phyloP scores from a whole-genome alignment of 2,888 invertebrate genomes.

The Drosophila lacicola region DNA sequence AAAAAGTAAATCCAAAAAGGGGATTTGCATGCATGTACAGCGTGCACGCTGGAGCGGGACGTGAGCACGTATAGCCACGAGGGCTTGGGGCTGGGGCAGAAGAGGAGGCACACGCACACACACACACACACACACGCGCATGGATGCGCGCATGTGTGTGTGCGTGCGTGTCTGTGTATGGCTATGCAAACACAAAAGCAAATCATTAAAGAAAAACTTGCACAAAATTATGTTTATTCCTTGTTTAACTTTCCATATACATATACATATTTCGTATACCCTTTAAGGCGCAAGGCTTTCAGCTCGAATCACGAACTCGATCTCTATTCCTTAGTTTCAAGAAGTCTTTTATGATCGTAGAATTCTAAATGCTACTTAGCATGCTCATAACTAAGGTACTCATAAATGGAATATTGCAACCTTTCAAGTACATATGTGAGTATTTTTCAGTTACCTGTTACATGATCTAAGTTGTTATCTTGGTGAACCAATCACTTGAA shows the following conservation, averaged over 20 bases:
- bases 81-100: conserved; percentile 5
- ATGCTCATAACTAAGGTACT: no score
- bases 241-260: conserved; percentile 46
- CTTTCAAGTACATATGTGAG: no score
- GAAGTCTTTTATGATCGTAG: no score
- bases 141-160: conserved; percentile 1
- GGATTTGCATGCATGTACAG: conserved; percentile 34
- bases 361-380: no score
- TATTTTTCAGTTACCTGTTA: no score
- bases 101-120: background rate
- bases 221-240: conserved; percentile 61
- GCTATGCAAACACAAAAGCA: conserved; percentile 54
- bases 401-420: no score
- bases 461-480: no score
- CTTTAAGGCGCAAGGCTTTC: background rate
- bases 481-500: no score
- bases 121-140: conserved; percentile 4
- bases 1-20: conserved; percentile 12
- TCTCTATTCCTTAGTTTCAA: no score
- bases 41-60: conserved; percentile 30
- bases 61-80: conserved; percentile 36
- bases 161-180: conserved; percentile 7
- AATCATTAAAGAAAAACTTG: conserved; percentile 64
- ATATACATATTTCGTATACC: conserved; percentile 10
- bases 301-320: background rate